Base-by-base conservation (phyloP, 2,888 invertebrate species). In the Hirtodrosophila cameraria region DNA sequence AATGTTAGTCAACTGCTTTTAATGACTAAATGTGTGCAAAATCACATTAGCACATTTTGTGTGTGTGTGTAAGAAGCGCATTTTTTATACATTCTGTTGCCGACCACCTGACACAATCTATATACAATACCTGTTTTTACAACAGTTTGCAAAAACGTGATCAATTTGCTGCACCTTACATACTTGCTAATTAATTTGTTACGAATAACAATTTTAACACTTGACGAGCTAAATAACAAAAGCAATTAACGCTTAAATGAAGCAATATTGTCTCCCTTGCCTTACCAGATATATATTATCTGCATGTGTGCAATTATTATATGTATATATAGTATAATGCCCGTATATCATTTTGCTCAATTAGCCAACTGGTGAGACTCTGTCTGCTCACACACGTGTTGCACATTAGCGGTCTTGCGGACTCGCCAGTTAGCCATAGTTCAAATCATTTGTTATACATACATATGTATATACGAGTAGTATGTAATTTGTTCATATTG, bases 171-270 rank as follows among this genome's bases (percentile, higher is more conserved):
- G 77, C 33, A 46, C 30, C 45, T 69, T 70, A 55, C 49, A 42
- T 30, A 42, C 27, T 46, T 41, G 66, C 42, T 83, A 83, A 80
- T 76, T 76, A 65, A 70, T 76, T 70, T 83, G 69, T 72, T 61
- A 68, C 66, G 45, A 55, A 52, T 27, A 48, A 55, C 53, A 60
- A 50, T 74, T 78, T 77, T 81, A 67, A 43, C 63, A 71, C 82
- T 53, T 58, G 36, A 28, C 43, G 46, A 23, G 12, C 45, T 58
- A 36, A 52, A 39, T 49, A 45, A 55, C 50, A 66, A 58, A 39
- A 49, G 13, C 35, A 60, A 64, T 64, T 53, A 61, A 16, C 55
- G 35, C 31, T 16, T 15, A 23, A 63, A 59, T 74, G 48, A 61
- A 61, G 78, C 70, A 80, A 75, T 72, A 53, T 33, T 57, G 20